Evolutionary conservation across 2,797 vertebrate species (phyloP), one percentile per base, ranked within the genome.

Genomic region (Macroramphosus scolopax): DNA sequence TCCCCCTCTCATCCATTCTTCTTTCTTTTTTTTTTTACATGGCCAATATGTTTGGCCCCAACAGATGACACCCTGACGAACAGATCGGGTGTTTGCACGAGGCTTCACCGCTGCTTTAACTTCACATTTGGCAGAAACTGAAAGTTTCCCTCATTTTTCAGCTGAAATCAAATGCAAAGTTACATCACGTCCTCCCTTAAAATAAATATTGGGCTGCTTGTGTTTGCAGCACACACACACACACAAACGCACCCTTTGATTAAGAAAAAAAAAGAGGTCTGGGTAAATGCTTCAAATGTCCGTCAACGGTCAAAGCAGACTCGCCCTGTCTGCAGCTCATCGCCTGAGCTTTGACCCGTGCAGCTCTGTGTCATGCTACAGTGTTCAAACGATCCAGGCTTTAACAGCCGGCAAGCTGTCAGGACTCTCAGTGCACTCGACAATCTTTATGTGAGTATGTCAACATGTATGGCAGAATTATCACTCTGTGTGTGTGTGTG

Each of bases 131-230:
- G 51, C 57, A 50, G 41, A 71, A 46, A 64, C 58, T 15, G 7
- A 68, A 75, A 50, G 38, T 50, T 32, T 49, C 51, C 42, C 50
- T 71, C 50, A 25, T 51, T 46, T n/a, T 59, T 57, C 50, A 28
- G 36, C 28, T 54, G 41, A 26, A 48, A 58, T 48, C 38, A 30
- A 41, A 58, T 16, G 11, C 24, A 35, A 32, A 45, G 24, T 25
- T 29, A n/a, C 17, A 20, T 47, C 32, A 12, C 2, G 18, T 44
- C 36, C 51, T 48, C 51, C 45, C 47, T 50, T 61, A 44, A 80
- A 87, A 84, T 86, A 87, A 88, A 88, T 84, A 85, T 53, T 30
- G 66, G 64, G 59, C 46, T n/a, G 20, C 46, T 36, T 63, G 61
- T 50, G 50, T 58, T 63, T 34, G 46, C 18, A 26, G 28, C 45